Evolutionary conservation across 2,113 vertebrate species (phyloP).

Genomic region (Pavo muticus): DNA sequence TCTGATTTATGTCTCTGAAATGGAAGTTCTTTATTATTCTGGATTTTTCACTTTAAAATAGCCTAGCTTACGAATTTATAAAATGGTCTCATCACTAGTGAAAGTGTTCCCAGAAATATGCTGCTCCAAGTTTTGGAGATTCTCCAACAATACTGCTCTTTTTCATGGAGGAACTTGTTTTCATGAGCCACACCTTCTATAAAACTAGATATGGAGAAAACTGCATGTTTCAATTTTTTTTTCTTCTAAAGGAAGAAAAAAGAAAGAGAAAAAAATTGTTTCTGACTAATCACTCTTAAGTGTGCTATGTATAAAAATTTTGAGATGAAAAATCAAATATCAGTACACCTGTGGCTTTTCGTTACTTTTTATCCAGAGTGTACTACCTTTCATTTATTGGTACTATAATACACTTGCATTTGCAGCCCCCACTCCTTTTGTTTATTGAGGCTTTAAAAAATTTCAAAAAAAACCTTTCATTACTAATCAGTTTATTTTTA

Average conservation of each 20-base stretch:
- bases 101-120: neutral
- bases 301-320: neutral
- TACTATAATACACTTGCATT: neutral
- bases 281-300: neutral
- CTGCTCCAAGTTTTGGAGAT: neutral
- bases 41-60: neutral
- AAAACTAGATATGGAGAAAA: neutral
- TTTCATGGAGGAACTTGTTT: neutral
- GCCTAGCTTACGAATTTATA: neutral
- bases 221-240: neutral
- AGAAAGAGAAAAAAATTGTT: neutral
- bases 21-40: neutral
- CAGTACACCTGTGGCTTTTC: neutral
- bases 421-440: neutral
- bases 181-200: neutral
- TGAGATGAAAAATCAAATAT: neutral
- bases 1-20: neutral
- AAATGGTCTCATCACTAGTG: neutral
- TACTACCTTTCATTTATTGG: neutral
- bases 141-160: neutral
- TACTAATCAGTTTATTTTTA: neutral
- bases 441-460: neutral
- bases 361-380: neutral
- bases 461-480: neutral
- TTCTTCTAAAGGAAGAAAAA: neutral